Evolutionary conservation across 2,113 vertebrate species (phyloP), one percentile per base, ranked within the genome.

Genomic region (Dasyprocta punctata): DNA sequence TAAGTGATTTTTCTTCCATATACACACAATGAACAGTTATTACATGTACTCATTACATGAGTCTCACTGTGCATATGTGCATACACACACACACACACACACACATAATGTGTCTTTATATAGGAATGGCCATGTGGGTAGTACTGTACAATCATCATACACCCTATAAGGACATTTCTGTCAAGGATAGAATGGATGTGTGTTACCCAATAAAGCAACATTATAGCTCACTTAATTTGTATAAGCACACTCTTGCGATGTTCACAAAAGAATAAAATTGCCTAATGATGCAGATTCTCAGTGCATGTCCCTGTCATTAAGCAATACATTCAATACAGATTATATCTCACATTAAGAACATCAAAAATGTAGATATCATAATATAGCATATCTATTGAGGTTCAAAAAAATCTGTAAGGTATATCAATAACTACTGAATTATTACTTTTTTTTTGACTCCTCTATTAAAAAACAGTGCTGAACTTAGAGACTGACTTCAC

Each of bases 401-500:
- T 71, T 56, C 17, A 73, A 63, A 88, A 58, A 58, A 80, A 47
- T 3, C 44, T 24, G 4, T 80, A 67, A 84, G 28, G 4, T 47
- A 12, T 86, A n/a, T 60, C 73, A 60, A 67, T 96, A 41, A 69
- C 17, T 47, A 49, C 44, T 65, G 6, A 78, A 65, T 89, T 56
- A 60, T 77, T 85, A n/a, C 10, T 36, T 4, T 49, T 58, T 58
- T 58, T 65, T 47, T 8, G 26, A 1, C 38, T 83, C 30, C 7
- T 41, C 17, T 85, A 81, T 63, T 28, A 33, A 86, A 91, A 96
- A 61, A 92, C 63, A 86, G 90, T 28, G 73, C 14, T 83, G 47
- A 96, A 75, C 20, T 88, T 96, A 63, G 67, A 92, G 87, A 96
- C 4, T 60, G 58, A 85, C 44, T 86, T 93, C 5, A 38, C 36